Conservation (phyloP, 2,113 vertebrate species). For the Psittacula cyanocephala region DNA sequence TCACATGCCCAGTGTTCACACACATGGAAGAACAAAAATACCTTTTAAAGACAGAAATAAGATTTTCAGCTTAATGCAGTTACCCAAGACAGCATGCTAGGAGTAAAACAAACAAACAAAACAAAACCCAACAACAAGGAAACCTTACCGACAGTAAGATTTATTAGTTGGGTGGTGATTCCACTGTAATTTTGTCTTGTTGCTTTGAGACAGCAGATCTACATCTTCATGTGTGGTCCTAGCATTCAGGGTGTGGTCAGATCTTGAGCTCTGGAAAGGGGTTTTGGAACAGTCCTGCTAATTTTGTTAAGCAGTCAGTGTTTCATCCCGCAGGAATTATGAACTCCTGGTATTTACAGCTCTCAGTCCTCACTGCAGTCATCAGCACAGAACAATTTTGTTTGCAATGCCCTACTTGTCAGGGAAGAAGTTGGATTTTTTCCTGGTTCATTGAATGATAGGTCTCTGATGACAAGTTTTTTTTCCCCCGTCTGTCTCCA, state of each 20-base stretch:
- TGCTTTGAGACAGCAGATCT: not conserved
- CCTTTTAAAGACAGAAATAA: constrained; percentile 6
- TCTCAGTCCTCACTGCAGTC: not conserved
- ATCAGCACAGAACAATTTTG: not conserved
- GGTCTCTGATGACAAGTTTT: not conserved
- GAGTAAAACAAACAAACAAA: not conserved
- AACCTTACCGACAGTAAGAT: not conserved
- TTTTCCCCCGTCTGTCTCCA: not conserved
- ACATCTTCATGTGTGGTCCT: constrained; percentile 55
- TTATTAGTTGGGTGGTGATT: not conserved
- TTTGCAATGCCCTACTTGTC: not conserved
- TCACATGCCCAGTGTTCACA: not conserved
- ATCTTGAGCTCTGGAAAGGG: constrained; percentile 2
- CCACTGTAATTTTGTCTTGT: constrained; percentile 27
- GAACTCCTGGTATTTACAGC: not conserved
- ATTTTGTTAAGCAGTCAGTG: not conserved
- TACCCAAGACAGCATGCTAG: not conserved
- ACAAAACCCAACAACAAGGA: not conserved
- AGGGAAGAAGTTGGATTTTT: not conserved
- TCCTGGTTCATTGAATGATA: constrained; percentile 3
- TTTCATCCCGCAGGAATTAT: constrained; percentile 18
- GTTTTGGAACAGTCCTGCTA: constrained; percentile 13
- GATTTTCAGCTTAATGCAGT: not conserved
- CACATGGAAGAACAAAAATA: not conserved
- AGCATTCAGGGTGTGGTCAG: not conserved